Evolutionary conservation across 2,113 vertebrate genomes (phyloP), one percentile per base, ranked within the genome.

Genomic region (Sakesphorus luctuosus): DNA sequence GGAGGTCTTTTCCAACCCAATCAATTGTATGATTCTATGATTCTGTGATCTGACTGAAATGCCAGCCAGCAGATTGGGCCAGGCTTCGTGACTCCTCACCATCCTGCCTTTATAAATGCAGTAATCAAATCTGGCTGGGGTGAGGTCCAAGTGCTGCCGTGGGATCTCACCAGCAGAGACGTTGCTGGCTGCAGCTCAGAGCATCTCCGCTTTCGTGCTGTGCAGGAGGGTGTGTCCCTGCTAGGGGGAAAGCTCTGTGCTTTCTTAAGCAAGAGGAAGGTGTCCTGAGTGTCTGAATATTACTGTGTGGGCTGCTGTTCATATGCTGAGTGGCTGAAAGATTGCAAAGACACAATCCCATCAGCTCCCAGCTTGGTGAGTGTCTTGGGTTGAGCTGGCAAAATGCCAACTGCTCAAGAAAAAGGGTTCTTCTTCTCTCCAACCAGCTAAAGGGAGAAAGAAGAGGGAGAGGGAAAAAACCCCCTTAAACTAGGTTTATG

Each of bases 141-240:
- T 63, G 15, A 46, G 75, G 90, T 66, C 53, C 59, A 18, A 74
- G 84, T 80, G 78, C 94, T 95, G 62, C 72, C 78, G 89, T 71
- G 85, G 43, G 56, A 59, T 9, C 87, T 33, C 1, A 0, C 11
- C 11, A 18, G 40, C 47, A 69, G 31, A 65, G 65, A 71, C 38
- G 3, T 23, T 18, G n/a, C 50, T 61, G 71, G 50, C 53, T 11
- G 16, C 59, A 63, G 29, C 6, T 59, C 3, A 7, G 63, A 66
- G 63, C 62, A 80, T 73, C 87, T 33, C n/a, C 24, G 18, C 28
- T 46, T 36, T 31, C 62, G 31, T 44, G 35, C 85, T 26, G 18
- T 3, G 8, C 38, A 14, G 43, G 24, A 20, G 58, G 76, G 81
- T 72, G 56, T 93, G 90, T 92, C 35, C 1, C 40, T 38, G 21